Conservation (phyloP, 35 echinoderm and acorn worm genomes). For the Heliocidaris erythrogramma region DNA sequence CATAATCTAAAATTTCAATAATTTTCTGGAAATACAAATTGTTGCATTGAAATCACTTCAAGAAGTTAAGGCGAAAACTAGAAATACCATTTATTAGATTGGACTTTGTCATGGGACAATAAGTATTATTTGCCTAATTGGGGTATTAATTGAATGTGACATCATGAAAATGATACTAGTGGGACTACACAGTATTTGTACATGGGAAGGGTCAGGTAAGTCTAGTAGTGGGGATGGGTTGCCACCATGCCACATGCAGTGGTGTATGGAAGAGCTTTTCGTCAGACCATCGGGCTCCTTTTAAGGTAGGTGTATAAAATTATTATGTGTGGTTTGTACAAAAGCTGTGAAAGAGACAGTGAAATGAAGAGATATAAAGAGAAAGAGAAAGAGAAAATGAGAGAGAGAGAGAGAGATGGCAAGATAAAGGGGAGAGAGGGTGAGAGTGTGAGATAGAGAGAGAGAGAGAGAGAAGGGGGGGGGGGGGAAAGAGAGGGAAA, state of each 20-base stretch:
- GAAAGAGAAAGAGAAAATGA: too few species aligned
- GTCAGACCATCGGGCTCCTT: background rate
- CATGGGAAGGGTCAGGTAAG: background rate
- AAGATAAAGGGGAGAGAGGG: background rate
- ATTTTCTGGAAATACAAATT: too few species aligned
- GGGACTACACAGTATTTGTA: background rate
- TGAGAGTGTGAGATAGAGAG: background rate
- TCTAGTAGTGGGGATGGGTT: background rate
- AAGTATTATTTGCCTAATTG: too few species aligned
- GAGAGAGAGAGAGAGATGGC: too few species aligned
- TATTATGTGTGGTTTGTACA: background rate
- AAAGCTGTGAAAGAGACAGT: background rate
- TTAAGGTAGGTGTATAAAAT: background rate
- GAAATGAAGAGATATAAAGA: too few species aligned
- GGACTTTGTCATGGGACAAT: too few species aligned
- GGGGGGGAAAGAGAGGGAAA: background rate
- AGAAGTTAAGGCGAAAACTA: too few species aligned
- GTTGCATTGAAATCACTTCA: too few species aligned
- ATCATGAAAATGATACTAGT: background rate
- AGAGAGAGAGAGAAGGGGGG: background rate
- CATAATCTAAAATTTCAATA: too few species aligned
- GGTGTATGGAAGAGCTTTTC: background rate
- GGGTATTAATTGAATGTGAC: background rate
- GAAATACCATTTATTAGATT: too few species aligned
- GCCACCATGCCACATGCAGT: background rate